Evolutionary conservation across 2,113 vertebrate genomes (phyloP).

Genomic region (Platysteira castanea): DNA sequence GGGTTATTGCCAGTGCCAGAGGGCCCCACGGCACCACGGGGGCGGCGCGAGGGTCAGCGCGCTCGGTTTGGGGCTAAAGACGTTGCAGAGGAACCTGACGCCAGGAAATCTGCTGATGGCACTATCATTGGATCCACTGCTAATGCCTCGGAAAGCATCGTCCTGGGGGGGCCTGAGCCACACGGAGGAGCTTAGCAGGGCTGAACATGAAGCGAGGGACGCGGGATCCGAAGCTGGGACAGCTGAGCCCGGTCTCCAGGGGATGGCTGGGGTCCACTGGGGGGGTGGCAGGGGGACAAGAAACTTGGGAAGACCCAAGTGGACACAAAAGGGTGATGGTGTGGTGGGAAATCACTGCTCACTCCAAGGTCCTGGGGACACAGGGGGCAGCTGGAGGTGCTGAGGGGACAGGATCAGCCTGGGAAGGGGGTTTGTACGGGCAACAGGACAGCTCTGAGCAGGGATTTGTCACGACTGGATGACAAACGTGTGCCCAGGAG

Average conservation of each 20-base stretch:
- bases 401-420: background rate
- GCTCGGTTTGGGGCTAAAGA: background rate
- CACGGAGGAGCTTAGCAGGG: constrained; percentile 12
- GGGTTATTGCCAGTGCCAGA: background rate
- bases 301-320: background rate
- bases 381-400: background rate
- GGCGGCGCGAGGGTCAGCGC: background rate
- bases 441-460: background rate
- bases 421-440: background rate
- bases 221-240: background rate
- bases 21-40: background rate
- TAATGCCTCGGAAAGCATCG: constrained; percentile 19
- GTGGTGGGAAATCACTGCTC: background rate
- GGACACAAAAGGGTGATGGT: no score
- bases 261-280: background rate
- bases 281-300: background rate
- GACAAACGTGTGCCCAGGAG: background rate
- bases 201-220: background rate
- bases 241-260: background rate
- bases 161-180: background rate
- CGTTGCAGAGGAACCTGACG: background rate
- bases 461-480: background rate
- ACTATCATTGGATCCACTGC: constrained; percentile 53
- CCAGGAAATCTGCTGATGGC: constrained; percentile 54
- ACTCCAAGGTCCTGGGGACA: background rate